Base-by-base conservation (phyloP, 2,888 invertebrate species). In the Camptogramma bilineatum region DNA sequence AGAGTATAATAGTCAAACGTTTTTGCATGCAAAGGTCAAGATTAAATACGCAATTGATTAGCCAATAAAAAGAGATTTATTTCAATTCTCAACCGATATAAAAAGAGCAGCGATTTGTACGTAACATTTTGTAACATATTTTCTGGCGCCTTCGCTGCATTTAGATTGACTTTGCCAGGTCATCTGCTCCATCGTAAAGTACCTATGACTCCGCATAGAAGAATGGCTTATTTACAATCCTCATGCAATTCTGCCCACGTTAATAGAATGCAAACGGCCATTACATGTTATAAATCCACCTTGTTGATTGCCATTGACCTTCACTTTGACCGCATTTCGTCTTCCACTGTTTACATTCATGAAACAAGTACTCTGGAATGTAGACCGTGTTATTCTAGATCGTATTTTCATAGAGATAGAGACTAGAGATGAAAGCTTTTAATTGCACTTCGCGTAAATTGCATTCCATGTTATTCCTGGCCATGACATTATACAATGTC, bases 381-480 rank as follows among this genome's bases (percentile, higher is more conserved):
- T 63, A 56, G 13, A 21, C 39, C 51, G 9, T 61, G 56, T 64
- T 46, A 68, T 9, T 60, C 21, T 64, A 54, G 24, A 21, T 61
- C 62, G 59, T 59, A 56, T 56, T 19, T 8, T 10, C 17, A 50
- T 34, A 1, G 9, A 1, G 13, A 16, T 62, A 70, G 52, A 24
- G 24, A 16, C 16, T 47, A 19, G 18, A 16, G 4, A 24, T 34
- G n/a, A 28, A 19, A 47, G 24, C n/a, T 52, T 57, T 65, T 61
- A 31, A 58, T 61, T 66, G 52, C 58, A 62, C 21, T 53, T 52
- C 53, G 51, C 47, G 54, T 65, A 54, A 68, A 70, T 58, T 67
- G 65, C 67, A 72, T 70, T 68, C 60, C 65, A 16, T 50, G 54
- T 57, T 72, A 70, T 70, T 70, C 56, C 65, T 60, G 64, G 57